Evolutionary conservation across 2,888 invertebrate species (phyloP), one percentile per base, ranked within the genome.

Genomic region (Scotopteryx bipunctaria): DNA sequence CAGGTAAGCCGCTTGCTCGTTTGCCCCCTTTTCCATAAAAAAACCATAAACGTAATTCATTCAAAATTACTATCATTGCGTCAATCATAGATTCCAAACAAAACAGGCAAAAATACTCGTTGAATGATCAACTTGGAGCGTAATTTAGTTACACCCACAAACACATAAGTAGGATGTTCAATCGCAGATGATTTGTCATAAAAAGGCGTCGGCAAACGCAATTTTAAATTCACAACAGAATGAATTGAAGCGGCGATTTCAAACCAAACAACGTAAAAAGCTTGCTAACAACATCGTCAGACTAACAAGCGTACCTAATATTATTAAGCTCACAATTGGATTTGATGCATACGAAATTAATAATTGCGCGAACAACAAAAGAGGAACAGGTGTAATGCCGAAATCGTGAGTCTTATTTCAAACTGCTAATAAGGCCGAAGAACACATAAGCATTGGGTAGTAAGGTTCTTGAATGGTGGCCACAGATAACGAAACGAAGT

Each of bases 321-420:
- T 78, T 73, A 66, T 78, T 79, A 76, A 80, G 69, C 71, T 75
- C 48, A 48, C 47, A 76, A 84, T 87, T 85, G 83, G 78, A 82
- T 81, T 82, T 77, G 81, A 76, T 66, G 78, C 89, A 84, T 88
- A 84, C 79, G 57, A 79, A 88, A 88, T 89, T 80, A 84, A 78
- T 88, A 87, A 89, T 89, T 85, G 76, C 78, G 67, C 66, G 64
- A 58, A 66, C 72, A 76, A 78, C 71, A 70, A 68, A 53, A 59
- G 63, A 63, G 71, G 67, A 73, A 74, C 77, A 78, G 71, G 76
- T 76, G 78, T 64, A 36, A 13, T 6, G 25, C 29, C 35, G 25
- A 42, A 37, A 37, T 19, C 9, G 2, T 23, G 17, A 25, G 15
- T 13, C 16, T 35, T 47, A 32, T 40, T 47, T 19, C 16, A 40